phyloP scores from a whole-genome alignment of 2,888 invertebrate species.

The Azorinus chamasolen region DNA sequence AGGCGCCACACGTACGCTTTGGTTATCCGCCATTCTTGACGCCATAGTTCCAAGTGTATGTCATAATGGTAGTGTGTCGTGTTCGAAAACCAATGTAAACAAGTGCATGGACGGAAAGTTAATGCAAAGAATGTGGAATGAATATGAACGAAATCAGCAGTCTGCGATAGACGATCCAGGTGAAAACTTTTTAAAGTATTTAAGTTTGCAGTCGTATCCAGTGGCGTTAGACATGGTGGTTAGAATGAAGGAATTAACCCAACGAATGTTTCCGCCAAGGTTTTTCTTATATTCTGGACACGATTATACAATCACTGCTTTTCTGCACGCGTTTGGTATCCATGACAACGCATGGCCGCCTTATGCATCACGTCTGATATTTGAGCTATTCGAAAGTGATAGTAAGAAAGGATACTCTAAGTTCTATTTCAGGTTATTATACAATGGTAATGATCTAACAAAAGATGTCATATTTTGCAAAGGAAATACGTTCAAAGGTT shows the following conservation, averaged over 20 bases:
- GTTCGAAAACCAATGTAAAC: slow-evolving; percentile 87
- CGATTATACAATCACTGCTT: slow-evolving; percentile 95
- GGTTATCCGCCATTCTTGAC: slow-evolving; percentile 91
- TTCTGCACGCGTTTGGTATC: slow-evolving; percentile 93
- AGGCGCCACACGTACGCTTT: slow-evolving; percentile 87
- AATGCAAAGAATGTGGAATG: slow-evolving; percentile 71
- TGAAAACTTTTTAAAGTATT: slow-evolving; percentile 87
- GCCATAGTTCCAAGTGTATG: slow-evolving; percentile 94
- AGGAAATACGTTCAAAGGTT: slow-evolving; percentile 70
- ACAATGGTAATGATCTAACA: slow-evolving; percentile 95
- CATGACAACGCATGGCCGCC: slow-evolving; percentile 89
- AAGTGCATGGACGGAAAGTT: slow-evolving; percentile 70
- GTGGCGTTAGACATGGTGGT: slow-evolving; percentile 92
- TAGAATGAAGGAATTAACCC: slow-evolving; percentile 64
- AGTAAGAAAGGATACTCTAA: slow-evolving; percentile 86
- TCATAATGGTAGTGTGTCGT: slow-evolving; percentile 95
- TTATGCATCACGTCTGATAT: slow-evolving; percentile 94
- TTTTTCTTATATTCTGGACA: slow-evolving; percentile 96
- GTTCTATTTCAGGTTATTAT: slow-evolving; percentile 93
- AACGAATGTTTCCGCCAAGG: slow-evolving; percentile 47
- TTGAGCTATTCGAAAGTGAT: slow-evolving; percentile 91
- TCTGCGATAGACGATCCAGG: slow-evolving; percentile 36
- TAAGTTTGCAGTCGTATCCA: slow-evolving; percentile 93
- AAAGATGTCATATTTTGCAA: slow-evolving; percentile 93
- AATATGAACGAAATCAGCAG: slow-evolving; percentile 65